phyloP scores from a whole-genome alignment of 2,797 vertebrate species.

The Sciurus carolinensis region DNA sequence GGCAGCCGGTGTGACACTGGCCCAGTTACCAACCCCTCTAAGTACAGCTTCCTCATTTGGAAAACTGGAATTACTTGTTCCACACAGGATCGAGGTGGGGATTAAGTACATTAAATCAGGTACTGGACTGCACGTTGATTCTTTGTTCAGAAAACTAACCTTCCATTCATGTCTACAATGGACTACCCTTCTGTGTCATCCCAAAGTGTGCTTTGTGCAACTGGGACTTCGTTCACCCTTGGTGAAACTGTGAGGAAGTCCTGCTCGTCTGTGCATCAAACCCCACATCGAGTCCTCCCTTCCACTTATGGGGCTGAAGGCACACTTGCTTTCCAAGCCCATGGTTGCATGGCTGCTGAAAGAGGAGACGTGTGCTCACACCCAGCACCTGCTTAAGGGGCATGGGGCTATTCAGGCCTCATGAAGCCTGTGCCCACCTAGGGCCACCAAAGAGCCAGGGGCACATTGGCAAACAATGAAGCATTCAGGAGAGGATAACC shows the following conservation, averaged over 20 bases:
- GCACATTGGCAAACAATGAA: background rate
- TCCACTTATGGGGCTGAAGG: background rate
- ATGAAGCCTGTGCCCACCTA: background rate
- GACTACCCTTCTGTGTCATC: background rate
- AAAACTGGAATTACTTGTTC: background rate
- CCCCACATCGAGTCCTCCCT: background rate
- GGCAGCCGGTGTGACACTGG: background rate
- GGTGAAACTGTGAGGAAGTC: background rate
- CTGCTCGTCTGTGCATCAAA: accelerated
- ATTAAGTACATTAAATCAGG: background rate
- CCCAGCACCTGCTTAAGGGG: accelerated
- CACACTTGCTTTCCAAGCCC: background rate
- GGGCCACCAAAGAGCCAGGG: background rate
- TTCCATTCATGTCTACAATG: background rate
- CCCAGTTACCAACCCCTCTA: background rate
- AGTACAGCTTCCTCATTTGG: background rate
- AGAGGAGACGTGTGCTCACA: background rate
- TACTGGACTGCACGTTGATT: background rate
- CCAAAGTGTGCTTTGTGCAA: background rate
- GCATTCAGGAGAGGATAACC: background rate
- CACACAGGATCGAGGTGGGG: accelerated
- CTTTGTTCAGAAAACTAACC: constrained; percentile 1
- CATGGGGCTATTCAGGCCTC: background rate
- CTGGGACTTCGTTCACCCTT: too few relatives aligned
- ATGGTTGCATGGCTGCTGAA: too few relatives aligned